phyloP scores from a whole-genome alignment of 2,888 invertebrate species.

The Pantelozetes paolii region DNA sequence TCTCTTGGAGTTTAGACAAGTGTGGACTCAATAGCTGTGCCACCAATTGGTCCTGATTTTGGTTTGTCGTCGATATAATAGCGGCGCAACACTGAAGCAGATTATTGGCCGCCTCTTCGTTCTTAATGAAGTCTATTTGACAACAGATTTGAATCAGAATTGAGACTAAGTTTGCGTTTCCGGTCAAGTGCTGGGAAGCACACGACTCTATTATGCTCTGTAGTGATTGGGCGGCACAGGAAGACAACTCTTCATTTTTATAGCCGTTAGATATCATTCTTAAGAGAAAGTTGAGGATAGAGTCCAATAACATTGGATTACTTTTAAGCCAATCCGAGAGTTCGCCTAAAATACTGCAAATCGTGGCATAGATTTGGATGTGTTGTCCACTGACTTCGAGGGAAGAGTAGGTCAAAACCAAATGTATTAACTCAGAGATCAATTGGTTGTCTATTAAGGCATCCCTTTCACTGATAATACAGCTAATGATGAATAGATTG shows the following conservation, averaged over 20 bases:
- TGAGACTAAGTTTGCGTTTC: slow-evolving; percentile 31
- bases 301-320: slow-evolving; percentile 66
- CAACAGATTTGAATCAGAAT: slow-evolving; percentile 40
- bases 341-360: slow-evolving; percentile 64
- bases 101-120: slow-evolving; percentile 39
- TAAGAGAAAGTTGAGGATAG: slow-evolving; percentile 73
- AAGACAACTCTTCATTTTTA: slow-evolving; percentile 27
- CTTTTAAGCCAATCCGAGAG: slow-evolving; percentile 90
- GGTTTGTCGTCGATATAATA: slow-evolving; percentile 19
- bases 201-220: slow-evolving; percentile 32
- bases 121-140: slow-evolving; percentile 37
- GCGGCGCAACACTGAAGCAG: slow-evolving; percentile 41
- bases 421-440: slow-evolving; percentile 87
- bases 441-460: slow-evolving; percentile 81
- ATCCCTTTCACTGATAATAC: slow-evolving; percentile 40
- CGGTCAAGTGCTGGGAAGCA: slow-evolving; percentile 36
- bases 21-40: slow-evolving; percentile 34
- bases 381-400: slow-evolving; percentile 56
- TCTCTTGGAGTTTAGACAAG: slow-evolving; percentile 23
- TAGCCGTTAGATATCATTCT: slow-evolving; percentile 49
- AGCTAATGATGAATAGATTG: slow-evolving; percentile 41
- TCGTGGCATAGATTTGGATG: slow-evolving; percentile 42
- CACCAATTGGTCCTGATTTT: slow-evolving; percentile 37
- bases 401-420: slow-evolving; percentile 81
- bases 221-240: slow-evolving; percentile 33